Percentiles rank a stretch among this genome's conserved stretches.
Conservation (phyloP, 2,888 invertebrate genomes). For the Andrena chrysosceles region DNA sequence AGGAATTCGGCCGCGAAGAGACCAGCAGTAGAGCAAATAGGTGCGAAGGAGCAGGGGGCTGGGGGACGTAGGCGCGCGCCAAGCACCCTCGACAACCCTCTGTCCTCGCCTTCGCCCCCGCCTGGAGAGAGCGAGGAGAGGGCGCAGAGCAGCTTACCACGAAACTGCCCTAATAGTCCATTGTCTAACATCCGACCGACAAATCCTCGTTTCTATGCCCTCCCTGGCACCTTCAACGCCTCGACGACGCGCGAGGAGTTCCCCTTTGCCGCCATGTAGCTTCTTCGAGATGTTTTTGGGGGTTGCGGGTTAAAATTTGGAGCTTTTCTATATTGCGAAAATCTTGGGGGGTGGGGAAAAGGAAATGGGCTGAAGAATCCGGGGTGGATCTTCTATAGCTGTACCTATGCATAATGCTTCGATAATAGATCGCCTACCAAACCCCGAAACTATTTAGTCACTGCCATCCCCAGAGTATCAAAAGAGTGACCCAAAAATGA, state of each 20-base stretch:
- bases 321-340: too few species aligned
- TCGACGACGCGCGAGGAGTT: slow-evolving; percentile 21
- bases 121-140: slow-evolving; percentile 32
- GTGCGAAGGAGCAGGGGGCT: slow-evolving; percentile 21
- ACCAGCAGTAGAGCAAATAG: slow-evolving; percentile 44
- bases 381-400: too few species aligned
- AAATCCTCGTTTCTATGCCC: slow-evolving; percentile 59
- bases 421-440: too few species aligned
- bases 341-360: too few species aligned
- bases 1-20: slow-evolving; percentile 47
- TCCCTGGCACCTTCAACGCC: slow-evolving; percentile 18
- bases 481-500: too few species aligned
- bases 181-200: slow-evolving; percentile 81
- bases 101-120: slow-evolving; percentile 12
- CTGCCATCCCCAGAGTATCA: too few species aligned
- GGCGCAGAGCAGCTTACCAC: slow-evolving; percentile 79
- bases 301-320: background rate
- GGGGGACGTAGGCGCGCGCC: slow-evolving; percentile 31
- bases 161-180: slow-evolving; percentile 83
- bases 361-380: too few species aligned
- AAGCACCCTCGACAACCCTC: slow-evolving; percentile 53
- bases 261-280: background rate
- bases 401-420: too few species aligned
- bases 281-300: background rate
- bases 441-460: too few species aligned